phyloP scores from a whole-genome alignment of 2,797 vertebrate species.

The Scarus forsteni region DNA sequence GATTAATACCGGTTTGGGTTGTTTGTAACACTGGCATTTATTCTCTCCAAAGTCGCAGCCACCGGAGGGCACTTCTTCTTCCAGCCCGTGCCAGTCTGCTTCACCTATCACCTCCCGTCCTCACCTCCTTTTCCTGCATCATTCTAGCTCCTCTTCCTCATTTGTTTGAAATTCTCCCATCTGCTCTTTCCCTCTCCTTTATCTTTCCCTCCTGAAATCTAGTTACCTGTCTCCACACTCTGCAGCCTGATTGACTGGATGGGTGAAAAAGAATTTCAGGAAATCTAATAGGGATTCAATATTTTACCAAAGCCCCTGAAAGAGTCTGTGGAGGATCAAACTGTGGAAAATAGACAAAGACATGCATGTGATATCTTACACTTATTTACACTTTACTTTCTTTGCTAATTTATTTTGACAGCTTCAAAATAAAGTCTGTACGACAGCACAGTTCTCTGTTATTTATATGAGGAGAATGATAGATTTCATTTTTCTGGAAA shows the following conservation, averaged over 20 bases:
- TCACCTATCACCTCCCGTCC: slow-evolving; percentile 57
- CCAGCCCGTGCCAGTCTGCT: slow-evolving; percentile 46
- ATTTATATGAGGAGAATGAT: too few species aligned
- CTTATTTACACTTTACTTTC: too few species aligned
- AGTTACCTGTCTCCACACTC: slow-evolving; percentile 29
- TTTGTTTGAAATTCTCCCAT: slow-evolving; percentile 26
- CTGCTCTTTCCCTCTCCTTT: slow-evolving; percentile 18
- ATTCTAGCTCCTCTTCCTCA: slow-evolving; percentile 16
- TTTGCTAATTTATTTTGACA: too few species aligned
- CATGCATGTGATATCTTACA: too few species aligned
- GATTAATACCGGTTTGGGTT: slow-evolving; percentile 81
- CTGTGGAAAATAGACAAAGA: background rate
- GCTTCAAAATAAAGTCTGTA: too few species aligned
- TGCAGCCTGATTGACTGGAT: slow-evolving; percentile 15
- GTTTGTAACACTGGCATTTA: slow-evolving; percentile 82
- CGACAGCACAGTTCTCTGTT: too few species aligned
- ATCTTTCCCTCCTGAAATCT: slow-evolving; percentile 15
- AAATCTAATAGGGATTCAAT: slow-evolving; percentile 36
- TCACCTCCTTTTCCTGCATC: slow-evolving; percentile 1
- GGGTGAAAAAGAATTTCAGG: slow-evolving; percentile 20
- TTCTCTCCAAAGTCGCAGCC: slow-evolving; percentile 75
- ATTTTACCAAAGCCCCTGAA: background rate
- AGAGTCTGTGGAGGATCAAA: background rate
- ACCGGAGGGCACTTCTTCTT: slow-evolving; percentile 72
- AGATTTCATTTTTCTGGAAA: too few species aligned